Percentiles rank a stretch among this genome's conserved stretches.
Evolutionary conservation across 23 tunicate species (phyloP).

Genomic region (Oikopleura dioica): DNA sequence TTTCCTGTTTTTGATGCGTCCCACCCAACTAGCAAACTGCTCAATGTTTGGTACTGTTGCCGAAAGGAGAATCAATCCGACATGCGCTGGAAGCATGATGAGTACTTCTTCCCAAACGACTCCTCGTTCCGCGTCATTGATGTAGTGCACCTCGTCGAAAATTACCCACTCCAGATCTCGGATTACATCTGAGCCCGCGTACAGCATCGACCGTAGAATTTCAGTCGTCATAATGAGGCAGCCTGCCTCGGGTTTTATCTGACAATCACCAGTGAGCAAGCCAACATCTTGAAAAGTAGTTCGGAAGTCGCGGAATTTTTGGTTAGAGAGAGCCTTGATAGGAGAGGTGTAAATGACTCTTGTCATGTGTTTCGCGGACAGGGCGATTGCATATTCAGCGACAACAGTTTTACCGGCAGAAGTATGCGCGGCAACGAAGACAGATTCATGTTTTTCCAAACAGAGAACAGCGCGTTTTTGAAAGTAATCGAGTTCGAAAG

Average conservation of each 20-base stretch:
- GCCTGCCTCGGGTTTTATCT: constrained; percentile 68
- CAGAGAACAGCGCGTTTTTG: constrained; percentile 63
- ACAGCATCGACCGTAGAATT: constrained; percentile 83
- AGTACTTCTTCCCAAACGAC: constrained; percentile 98
- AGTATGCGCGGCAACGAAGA: constrained; percentile 93
- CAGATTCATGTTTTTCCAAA: constrained; percentile 50
- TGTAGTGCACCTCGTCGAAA: constrained; percentile 96
- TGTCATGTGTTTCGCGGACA: constrained; percentile 71
- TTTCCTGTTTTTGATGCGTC: constrained; percentile 40
- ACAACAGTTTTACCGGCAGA: constrained; percentile 98
- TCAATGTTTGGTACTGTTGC: constrained; percentile 83
- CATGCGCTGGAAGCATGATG: constrained; percentile 83
- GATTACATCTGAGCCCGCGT: constrained; percentile 82
- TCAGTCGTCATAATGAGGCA: constrained; percentile 97
- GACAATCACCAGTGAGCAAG: constrained; percentile 70
- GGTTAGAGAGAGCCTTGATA: constrained; percentile 82
- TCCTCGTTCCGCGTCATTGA: constrained; percentile 89
- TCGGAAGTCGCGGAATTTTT: constrained; percentile 88
- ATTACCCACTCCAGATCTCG: constrained; percentile 95
- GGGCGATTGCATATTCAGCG: constrained; percentile 89
- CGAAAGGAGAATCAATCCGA: constrained; percentile 54
- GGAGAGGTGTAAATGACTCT: constrained; percentile 85
- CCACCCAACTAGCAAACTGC: constrained; percentile 96
- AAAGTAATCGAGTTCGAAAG: constrained; percentile 66
- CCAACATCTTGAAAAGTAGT: constrained; percentile 76